Percentiles rank a stretch among this genome's conserved stretches.
Conservation (phyloP, 64 coral and sea anemone species). For the Stylophora pistillata region DNA sequence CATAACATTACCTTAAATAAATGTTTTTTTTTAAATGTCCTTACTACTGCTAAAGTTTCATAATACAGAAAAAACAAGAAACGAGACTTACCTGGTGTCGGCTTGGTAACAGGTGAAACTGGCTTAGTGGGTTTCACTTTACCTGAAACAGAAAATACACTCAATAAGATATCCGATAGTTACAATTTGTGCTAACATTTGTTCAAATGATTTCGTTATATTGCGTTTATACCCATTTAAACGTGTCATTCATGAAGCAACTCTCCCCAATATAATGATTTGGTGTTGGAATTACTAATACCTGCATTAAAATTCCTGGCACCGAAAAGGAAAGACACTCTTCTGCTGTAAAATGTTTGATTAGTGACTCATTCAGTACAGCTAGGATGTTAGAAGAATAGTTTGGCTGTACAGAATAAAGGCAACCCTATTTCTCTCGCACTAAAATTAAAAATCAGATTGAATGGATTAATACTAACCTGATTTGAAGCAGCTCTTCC, state of each 20-base stretch:
- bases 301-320: too few species aligned
- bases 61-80: not conserved
- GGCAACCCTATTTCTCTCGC: not conserved
- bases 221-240: too few species aligned
- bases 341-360: too few species aligned
- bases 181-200: not conserved
- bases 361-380: too few species aligned
- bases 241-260: too few species aligned
- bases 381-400: too few species aligned
- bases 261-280: too few species aligned
- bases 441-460: not conserved
- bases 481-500: constrained; percentile 50
- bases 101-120: not conserved
- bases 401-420: too few species aligned
- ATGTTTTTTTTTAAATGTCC: too few species aligned
- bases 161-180: not conserved
- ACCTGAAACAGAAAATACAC: not conserved
- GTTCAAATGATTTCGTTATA: too few species aligned
- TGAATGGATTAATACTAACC: constrained; percentile 2
- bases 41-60: not conserved
- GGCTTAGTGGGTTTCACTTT: constrained; percentile 1
- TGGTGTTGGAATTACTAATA: too few species aligned
- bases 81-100: constrained; percentile 11
- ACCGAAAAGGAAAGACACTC: too few species aligned
- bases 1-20: not conserved